A percentile compares a stretch with the other conserved stretches of the same genome.
Evolutionary conservation across 2,797 vertebrate species (phyloP).

Genomic region (Chelonia mydas): DNA sequence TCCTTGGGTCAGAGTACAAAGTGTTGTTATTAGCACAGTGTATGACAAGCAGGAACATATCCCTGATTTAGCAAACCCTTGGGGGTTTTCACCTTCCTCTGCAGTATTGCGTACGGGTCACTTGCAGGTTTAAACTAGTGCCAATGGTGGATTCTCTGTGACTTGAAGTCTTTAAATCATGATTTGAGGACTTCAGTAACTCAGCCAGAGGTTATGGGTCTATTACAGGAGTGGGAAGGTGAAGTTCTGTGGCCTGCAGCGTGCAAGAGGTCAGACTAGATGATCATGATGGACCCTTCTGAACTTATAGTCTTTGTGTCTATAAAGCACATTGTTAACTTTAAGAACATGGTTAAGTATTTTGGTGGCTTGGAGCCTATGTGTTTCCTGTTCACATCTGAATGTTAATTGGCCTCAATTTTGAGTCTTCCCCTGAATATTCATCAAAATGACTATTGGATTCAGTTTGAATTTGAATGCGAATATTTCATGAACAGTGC

Average conservation of each 20-base stretch:
- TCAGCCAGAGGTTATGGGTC: no score
- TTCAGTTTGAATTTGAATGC: not conserved
- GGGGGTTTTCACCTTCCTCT: not conserved
- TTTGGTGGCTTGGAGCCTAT: not conserved
- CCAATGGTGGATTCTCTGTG: not conserved
- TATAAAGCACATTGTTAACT: not conserved
- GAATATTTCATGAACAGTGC: not conserved
- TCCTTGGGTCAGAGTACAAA: not conserved
- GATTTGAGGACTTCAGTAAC: no score
- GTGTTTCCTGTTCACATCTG: not conserved
- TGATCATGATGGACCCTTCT: no score
- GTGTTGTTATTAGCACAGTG: rapidly evolving
- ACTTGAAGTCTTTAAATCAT: no score
- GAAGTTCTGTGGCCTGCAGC: no score
- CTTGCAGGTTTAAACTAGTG: not conserved
- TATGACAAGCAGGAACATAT: not conserved
- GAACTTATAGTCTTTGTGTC: no score
- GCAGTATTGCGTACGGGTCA: not conserved
- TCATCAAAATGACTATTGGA: not conserved
- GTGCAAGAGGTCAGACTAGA: no score
- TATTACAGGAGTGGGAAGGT: no score
- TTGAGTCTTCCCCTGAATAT: not conserved
- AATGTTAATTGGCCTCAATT: not conserved
- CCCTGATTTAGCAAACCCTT: not conserved
- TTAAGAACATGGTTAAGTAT: not conserved